Evolutionary conservation across 1,140 invertebrate species (phyloP).

Genomic region (Drosophila pallidifrons): DNA sequence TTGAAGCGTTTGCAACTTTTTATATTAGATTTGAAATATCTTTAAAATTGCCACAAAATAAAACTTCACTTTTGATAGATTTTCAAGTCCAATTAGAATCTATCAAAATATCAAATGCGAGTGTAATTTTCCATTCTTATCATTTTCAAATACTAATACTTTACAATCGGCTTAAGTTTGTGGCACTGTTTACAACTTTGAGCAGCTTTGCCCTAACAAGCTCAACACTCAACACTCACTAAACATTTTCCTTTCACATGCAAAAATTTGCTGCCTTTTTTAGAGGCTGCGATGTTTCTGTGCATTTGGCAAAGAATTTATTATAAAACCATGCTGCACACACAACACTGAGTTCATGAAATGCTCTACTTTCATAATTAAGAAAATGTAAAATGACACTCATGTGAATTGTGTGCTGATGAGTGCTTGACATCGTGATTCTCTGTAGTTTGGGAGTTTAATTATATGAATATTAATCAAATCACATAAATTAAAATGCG

Average conservation of each 20-base stretch:
- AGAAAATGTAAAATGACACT: constrained; percentile 2
- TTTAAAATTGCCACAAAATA: neutral
- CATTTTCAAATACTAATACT: neutral
- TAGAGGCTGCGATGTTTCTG: too few relatives aligned
- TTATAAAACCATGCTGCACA: neutral
- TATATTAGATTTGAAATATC: neutral
- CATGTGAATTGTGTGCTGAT: neutral
- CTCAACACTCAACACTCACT: neutral
- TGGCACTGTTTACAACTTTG: neutral
- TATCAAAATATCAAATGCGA: constrained; percentile 23
- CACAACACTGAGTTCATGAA: neutral
- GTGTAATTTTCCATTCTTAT: constrained; percentile 9
- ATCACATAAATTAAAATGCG: too few relatives aligned
- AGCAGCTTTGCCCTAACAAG: neutral
- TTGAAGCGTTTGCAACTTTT: neutral
- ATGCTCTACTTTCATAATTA: constrained; percentile 15
- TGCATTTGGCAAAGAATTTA: neutral
- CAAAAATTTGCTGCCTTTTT: constrained; percentile 5
- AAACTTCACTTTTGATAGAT: neutral
- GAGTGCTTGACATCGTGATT: neutral
- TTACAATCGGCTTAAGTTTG: constrained; percentile 28
- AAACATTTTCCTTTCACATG: neutral
- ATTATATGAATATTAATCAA: too few relatives aligned
- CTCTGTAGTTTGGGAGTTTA: too few relatives aligned
- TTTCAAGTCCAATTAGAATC: constrained; percentile 29